These are phyloP conservation scores for Nebria ingens DNA, from an alignment of 1,140 invertebrate species.

Conservation along the genomic window DNA sequence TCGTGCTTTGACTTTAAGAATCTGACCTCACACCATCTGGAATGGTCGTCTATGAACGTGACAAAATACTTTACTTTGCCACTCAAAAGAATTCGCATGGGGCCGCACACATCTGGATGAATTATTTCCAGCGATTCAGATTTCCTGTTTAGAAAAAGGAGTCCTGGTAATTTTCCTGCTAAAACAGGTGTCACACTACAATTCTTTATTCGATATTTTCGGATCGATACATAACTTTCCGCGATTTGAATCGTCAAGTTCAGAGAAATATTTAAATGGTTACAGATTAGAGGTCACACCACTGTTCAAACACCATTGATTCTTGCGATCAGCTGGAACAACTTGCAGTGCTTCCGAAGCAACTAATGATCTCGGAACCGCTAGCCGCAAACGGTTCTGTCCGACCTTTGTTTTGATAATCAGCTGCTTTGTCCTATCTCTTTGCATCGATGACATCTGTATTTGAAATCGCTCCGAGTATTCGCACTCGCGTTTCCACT, in stretches of 20 bases:
- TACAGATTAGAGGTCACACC: not conserved
- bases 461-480: not conserved
- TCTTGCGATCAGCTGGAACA: too few species aligned
- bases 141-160: conserved; percentile 18
- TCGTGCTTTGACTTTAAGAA: conserved; percentile 31
- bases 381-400: not conserved
- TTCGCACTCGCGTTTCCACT: not conserved
- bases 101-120: conserved; percentile 36
- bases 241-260: not conserved
- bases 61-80: conserved; percentile 32
- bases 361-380: not conserved
- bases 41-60: conserved; percentile 37
- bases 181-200: conserved; percentile 22
- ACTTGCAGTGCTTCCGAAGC: too few species aligned
- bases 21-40: conserved; percentile 31
- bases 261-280: not conserved
- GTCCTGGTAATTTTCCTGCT: conserved; percentile 23
- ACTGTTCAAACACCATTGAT: not conserved
- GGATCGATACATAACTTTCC: not conserved
- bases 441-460: not conserved
- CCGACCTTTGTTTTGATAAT: not conserved
- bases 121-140: conserved; percentile 21
- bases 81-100: conserved; percentile 29
- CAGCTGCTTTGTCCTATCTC: not conserved
- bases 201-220: not conserved